These are phyloP conservation scores for Cryptomyrus ogoouensis DNA, from an alignment of 2,113 vertebrate species.

Conservation along the genomic window DNA sequence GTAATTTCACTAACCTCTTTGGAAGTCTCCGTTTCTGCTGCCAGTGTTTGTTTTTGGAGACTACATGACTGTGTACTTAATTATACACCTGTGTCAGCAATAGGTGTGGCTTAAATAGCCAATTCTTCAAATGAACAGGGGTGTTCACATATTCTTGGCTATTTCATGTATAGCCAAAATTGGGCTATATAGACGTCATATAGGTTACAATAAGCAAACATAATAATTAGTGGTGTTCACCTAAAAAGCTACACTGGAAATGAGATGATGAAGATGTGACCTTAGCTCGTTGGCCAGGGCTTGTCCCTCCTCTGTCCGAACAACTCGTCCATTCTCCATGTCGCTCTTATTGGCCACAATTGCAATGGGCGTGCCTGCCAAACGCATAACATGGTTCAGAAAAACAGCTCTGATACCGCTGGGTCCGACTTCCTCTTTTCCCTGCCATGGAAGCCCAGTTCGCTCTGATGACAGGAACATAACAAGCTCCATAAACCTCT, in stretches of 20 bases:
- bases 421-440: not conserved
- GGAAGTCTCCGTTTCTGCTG: not conserved
- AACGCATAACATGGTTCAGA: not conserved
- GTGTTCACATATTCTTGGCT: not conserved
- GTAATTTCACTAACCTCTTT: not conserved
- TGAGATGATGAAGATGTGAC: constrained; percentile 20
- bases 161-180: not conserved
- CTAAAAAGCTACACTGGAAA: not conserved
- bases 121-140: not conserved
- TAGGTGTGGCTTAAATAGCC: not conserved
- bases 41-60: not conserved
- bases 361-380: constrained; percentile 38
- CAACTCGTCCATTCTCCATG: constrained; percentile 41
- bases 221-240: not conserved
- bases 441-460: not conserved
- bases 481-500: not conserved
- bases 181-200: not conserved
- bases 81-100: not conserved
- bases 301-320: constrained; percentile 40
- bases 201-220: not conserved
- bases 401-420: not conserved
- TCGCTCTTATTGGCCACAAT: constrained; percentile 46
- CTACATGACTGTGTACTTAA: not conserved
- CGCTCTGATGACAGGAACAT: not conserved
- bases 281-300: constrained; percentile 39